Evolutionary conservation across 2,113 vertebrate genomes (phyloP).

Genomic region (Psittacus erithacus): DNA sequence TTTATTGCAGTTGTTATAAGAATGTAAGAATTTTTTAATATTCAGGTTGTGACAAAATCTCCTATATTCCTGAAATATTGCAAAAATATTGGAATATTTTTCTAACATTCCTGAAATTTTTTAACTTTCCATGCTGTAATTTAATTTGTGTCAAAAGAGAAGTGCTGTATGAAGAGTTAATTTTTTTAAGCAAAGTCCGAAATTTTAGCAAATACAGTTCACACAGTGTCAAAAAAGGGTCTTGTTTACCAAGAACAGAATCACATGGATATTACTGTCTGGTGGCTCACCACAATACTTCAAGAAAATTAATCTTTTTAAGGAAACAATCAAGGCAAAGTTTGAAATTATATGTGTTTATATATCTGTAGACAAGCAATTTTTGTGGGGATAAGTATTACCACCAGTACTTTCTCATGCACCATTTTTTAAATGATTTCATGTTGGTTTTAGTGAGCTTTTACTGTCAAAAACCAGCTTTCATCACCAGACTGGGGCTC

Average conservation of each 20-base stretch:
- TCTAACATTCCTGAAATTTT: too few relatives aligned
- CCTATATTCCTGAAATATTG: neutral
- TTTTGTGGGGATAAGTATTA: conserved; percentile 26
- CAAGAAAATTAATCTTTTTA: neutral
- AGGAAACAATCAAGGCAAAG: neutral
- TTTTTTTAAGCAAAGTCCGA: neutral
- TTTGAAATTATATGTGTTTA: conserved; percentile 2
- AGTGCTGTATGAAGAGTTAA: neutral
- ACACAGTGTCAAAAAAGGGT: neutral
- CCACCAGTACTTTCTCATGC: neutral
- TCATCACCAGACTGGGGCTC: conserved; percentile 67
- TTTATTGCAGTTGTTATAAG: neutral
- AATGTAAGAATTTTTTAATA: neutral
- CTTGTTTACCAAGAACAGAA: neutral
- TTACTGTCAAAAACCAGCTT: conserved; percentile 62
- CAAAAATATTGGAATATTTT: too few relatives aligned
- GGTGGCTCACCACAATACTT: neutral
- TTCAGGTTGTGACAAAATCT: neutral
- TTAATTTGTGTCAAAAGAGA: neutral
- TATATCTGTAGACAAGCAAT: neutral
- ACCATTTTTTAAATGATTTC: conserved; percentile 33
- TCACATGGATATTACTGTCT: neutral
- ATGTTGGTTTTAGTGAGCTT: conserved; percentile 52
- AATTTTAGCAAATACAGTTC: neutral
- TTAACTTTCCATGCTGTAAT: neutral